Evolutionary conservation across 2,113 vertebrate species (phyloP).

Genomic region (Mystacornis crossleyi): DNA sequence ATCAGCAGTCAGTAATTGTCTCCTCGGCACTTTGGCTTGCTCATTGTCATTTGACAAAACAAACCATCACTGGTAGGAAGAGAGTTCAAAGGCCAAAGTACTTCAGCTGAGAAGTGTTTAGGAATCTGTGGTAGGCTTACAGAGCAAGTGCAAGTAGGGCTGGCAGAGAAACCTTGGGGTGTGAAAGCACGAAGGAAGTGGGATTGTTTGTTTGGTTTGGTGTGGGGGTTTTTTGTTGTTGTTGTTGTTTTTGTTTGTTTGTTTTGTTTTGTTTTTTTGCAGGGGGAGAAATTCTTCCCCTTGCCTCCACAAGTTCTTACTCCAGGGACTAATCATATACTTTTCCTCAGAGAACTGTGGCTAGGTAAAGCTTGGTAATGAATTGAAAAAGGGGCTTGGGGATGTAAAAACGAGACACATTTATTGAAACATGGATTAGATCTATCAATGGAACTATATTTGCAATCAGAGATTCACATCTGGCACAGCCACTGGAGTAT

Average conservation of each 20-base stretch:
- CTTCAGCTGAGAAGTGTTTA: slow-evolving; percentile 63
- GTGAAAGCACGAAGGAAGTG: background rate
- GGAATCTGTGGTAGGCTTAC: slow-evolving; percentile 26
- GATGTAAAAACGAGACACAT: background rate
- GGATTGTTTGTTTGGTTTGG: background rate
- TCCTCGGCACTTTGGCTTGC: slow-evolving; percentile 49
- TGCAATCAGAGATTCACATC: background rate
- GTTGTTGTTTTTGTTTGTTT: background rate
- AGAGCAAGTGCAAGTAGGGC: background rate
- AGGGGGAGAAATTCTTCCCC: background rate
- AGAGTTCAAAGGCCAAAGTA: slow-evolving; percentile 75
- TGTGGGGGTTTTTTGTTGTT: too few relatives aligned
- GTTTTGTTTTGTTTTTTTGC: background rate
- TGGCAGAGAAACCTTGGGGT: background rate
- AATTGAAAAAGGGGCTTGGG: background rate
- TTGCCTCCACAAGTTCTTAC: background rate
- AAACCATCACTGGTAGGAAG: slow-evolving; percentile 57
- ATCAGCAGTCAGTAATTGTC: slow-evolving; percentile 58
- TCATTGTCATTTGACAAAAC: slow-evolving; percentile 63
- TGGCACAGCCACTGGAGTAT: background rate
- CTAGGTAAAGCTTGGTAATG: background rate
- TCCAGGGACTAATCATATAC: background rate
- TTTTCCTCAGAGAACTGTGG: background rate
- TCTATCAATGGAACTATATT: background rate
- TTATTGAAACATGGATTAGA: background rate